A percentile compares a stretch with the other conserved stretches of the same genome.
Evolutionary conservation across 2,797 vertebrate genomes (phyloP).

Genomic region (Tokudaia tokunoshimensis): DNA sequence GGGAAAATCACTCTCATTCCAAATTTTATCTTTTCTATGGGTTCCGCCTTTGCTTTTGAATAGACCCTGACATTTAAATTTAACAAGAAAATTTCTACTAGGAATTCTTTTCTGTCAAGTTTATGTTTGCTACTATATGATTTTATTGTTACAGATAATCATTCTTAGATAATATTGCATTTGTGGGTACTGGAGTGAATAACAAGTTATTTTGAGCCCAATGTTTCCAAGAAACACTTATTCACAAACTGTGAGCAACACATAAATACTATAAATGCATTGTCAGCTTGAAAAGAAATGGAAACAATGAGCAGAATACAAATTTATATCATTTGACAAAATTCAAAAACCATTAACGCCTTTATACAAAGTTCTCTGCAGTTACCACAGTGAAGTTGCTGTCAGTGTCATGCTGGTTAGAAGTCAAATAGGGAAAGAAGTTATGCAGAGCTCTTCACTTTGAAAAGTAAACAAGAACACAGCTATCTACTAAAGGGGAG

Average conservation of each 20-base stretch:
- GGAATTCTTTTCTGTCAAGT: not conserved
- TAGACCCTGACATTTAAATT: not conserved
- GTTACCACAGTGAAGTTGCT: not conserved
- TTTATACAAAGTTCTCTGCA: not conserved
- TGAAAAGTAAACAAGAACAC: constrained; percentile 38
- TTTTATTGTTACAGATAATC: constrained; percentile 6
- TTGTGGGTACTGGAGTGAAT: not conserved
- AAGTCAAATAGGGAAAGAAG: constrained; percentile 4
- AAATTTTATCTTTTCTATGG: not conserved
- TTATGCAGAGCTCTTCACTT: not conserved
- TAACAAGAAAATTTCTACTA: constrained; percentile 31
- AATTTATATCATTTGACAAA: not conserved
- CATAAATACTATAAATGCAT: not conserved
- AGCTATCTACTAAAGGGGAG: not conserved
- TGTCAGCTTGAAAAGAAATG: constrained; percentile 13
- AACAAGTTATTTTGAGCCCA: constrained; percentile 10
- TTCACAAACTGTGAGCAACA: not conserved
- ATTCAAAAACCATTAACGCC: constrained; percentile 22
- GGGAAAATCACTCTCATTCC: not conserved
- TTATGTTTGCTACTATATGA: not conserved
- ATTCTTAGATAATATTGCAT: constrained; percentile 34
- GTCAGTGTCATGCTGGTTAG: not conserved
- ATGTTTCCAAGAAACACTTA: not conserved
- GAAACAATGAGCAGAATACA: constrained; percentile 37
- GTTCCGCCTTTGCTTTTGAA: not conserved